These are phyloP conservation scores for Hydrozoanthus gracilis DNA, from an alignment of 92 coral and sea anemone species.

Conservation along the genomic window DNA sequence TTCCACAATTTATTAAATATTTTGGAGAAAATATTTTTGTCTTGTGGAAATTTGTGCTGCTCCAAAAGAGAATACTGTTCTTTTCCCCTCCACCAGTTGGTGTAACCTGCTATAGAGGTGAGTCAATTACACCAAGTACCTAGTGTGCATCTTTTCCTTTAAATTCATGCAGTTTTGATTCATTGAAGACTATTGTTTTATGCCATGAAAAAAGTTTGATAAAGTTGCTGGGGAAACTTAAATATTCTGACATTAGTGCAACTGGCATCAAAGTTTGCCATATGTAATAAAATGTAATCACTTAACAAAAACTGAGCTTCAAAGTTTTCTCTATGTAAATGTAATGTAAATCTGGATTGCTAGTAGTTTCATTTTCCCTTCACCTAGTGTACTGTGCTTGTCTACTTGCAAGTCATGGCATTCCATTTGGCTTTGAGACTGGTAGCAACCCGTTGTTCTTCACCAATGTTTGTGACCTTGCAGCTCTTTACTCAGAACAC, in stretches of 20 bases:
- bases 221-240: too few relatives aligned
- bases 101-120: conserved; percentile 97
- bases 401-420: conserved; percentile 94
- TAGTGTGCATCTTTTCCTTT: too few relatives aligned
- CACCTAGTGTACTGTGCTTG: conserved; percentile 95
- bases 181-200: too few relatives aligned
- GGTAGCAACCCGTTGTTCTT: conserved; percentile 96
- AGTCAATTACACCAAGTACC: neutral
- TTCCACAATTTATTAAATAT: conserved; percentile 93
- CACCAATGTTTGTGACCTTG: conserved; percentile 94
- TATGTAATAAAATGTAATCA: too few relatives aligned
- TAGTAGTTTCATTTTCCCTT: neutral
- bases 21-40: conserved; percentile 95
- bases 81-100: conserved; percentile 99
- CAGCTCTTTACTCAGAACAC: conserved; percentile 85
- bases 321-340: too few relatives aligned
- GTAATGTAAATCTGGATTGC: too few relatives aligned
- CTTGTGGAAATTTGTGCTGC: conserved; percentile 93
- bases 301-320: too few relatives aligned
- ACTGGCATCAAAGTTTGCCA: too few relatives aligned
- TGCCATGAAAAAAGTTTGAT: too few relatives aligned
- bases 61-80: conserved; percentile 92
- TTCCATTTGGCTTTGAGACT: conserved; percentile 94
- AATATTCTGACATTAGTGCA: too few relatives aligned
- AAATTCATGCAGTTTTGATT: too few relatives aligned